Conservation (phyloP, 2,113 vertebrate genomes). For the Propithecus coquereli region DNA sequence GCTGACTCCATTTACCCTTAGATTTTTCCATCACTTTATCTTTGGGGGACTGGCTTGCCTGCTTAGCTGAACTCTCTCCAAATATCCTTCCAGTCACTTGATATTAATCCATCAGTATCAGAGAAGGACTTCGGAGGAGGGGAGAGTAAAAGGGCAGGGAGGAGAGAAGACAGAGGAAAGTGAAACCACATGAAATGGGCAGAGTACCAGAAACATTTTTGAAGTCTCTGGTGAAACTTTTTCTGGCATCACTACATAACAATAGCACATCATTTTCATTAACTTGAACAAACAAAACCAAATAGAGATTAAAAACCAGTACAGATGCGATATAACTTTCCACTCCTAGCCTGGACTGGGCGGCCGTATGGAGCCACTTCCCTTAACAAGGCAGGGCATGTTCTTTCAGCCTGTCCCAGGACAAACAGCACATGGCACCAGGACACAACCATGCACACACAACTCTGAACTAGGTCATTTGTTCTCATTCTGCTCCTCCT, state of each 20-base stretch:
- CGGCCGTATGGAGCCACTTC: constrained; percentile 58
- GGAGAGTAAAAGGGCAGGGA: neutral
- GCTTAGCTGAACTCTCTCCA: constrained; percentile 35
- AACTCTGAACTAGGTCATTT: neutral
- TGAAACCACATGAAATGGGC: constrained; percentile 81
- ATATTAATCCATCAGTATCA: constrained; percentile 57
- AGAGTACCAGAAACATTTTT: constrained; percentile 79
- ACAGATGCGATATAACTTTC: constrained; percentile 75
- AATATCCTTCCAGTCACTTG: constrained; percentile 40
- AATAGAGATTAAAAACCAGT: constrained; percentile 79
- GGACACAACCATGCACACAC: neutral
- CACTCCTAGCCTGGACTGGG: constrained; percentile 45
- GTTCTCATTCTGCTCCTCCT: neutral
- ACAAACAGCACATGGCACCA: constrained; percentile 27
- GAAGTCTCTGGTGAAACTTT: constrained; percentile 82
- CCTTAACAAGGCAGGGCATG: constrained; percentile 49
- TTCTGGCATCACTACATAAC: constrained; percentile 80
- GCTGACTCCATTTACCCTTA: neutral
- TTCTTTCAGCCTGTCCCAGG: constrained; percentile 28
- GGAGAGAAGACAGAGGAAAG: constrained; percentile 62
- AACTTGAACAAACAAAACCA: constrained; percentile 82
- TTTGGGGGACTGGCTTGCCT: constrained; percentile 11
- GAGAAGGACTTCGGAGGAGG: neutral
- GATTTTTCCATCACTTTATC: constrained; percentile 41
- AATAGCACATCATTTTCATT: constrained; percentile 84